These are phyloP conservation scores for Prosapia bicincta DNA, from an alignment of 2,888 invertebrate species.

Conservation along the genomic window DNA sequence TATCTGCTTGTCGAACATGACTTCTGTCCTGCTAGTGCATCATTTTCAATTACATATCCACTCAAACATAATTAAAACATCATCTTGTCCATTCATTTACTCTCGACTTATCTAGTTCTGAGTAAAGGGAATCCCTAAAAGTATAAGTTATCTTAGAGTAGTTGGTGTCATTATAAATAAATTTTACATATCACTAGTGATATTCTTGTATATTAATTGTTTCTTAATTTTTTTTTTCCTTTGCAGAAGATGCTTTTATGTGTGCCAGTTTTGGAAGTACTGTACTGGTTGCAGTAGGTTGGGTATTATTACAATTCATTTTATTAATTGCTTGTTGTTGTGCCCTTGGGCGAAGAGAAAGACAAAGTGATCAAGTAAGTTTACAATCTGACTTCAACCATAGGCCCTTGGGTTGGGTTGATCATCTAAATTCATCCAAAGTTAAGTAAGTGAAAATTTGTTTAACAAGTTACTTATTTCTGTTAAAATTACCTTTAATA, in stretches of 20 bases:
- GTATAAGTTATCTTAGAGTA: too few species aligned
- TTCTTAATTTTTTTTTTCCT: background rate
- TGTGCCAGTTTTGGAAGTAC: constrained; percentile 17
- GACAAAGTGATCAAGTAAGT: constrained; percentile 35
- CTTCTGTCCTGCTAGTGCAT: too few species aligned
- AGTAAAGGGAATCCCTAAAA: too few species aligned
- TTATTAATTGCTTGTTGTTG: constrained; percentile 40
- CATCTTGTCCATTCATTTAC: too few species aligned
- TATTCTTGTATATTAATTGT: background rate
- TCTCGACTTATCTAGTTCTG: too few species aligned
- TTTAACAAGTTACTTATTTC: background rate
- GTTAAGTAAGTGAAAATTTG: constrained; percentile 19
- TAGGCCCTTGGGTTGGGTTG: constrained; percentile 37
- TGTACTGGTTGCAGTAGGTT: constrained; percentile 34
- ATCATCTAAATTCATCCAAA: constrained; percentile 25
- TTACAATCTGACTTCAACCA: constrained; percentile 37
- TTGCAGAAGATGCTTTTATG: constrained; percentile 5
- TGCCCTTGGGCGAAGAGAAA: constrained; percentile 34
- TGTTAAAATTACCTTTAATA: background rate
- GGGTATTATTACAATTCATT: constrained; percentile 39
- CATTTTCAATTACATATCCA: too few species aligned
- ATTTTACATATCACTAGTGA: too few species aligned
- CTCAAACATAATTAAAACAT: too few species aligned
- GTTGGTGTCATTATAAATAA: too few species aligned
- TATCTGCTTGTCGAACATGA: too few species aligned